phyloP scores from a whole-genome alignment of 2,113 vertebrate genomes.

The Microcebus tavaratra region DNA sequence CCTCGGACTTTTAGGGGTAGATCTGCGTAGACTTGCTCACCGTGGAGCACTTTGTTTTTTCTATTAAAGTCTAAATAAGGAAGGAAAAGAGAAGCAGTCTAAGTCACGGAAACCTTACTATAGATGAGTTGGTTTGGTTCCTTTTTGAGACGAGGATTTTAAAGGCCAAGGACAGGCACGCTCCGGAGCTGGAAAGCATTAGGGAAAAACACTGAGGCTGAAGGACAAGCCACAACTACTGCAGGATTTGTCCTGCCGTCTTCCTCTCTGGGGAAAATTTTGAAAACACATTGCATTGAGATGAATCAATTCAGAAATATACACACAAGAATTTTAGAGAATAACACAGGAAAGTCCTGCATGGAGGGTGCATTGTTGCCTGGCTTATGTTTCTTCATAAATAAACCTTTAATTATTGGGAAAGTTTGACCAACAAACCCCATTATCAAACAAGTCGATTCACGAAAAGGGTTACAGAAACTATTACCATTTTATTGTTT shows the following conservation, averaged over 20 bases:
- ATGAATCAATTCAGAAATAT: neutral
- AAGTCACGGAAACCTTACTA: neutral
- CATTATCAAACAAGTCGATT: neutral
- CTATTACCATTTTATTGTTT: neutral
- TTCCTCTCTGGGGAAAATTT: neutral
- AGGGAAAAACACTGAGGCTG: neutral
- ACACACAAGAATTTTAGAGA: neutral
- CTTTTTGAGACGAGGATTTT: constrained; percentile 19
- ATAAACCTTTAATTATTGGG: neutral
- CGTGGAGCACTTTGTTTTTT: neutral
- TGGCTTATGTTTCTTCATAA: neutral
- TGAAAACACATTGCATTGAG: neutral
- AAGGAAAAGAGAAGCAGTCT: neutral
- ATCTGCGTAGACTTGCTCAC: too few relatives aligned
- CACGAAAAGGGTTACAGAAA: neutral
- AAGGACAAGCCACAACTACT: neutral
- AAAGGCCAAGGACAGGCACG: neutral
- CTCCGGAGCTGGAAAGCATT: neutral
- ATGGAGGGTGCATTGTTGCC: neutral
- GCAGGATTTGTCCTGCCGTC: neutral
- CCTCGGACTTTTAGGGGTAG: too few relatives aligned
- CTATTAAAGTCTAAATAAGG: neutral
- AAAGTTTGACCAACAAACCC: neutral
- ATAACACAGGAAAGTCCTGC: neutral
- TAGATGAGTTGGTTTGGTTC: neutral